phyloP scores from a whole-genome alignment of 2,888 invertebrate species.

The Epinotia bilunana region DNA sequence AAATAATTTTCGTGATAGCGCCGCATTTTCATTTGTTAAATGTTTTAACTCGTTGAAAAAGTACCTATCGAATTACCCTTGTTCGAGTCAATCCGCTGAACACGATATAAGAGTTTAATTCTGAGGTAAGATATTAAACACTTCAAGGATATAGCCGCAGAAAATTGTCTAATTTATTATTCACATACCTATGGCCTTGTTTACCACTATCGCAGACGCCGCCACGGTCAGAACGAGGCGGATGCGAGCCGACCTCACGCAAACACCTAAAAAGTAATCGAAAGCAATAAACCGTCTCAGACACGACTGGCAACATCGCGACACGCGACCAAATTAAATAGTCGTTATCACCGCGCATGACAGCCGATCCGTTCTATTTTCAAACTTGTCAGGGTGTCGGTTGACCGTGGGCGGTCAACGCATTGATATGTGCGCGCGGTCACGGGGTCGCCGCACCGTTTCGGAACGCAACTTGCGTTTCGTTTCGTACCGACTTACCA shows the following conservation, averaged over 20 bases:
- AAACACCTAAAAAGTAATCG: constrained; percentile 78
- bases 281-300: constrained; percentile 79
- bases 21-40: background rate
- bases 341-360: constrained; percentile 4
- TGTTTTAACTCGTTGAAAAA: no score
- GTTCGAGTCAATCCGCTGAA: no score
- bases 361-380: constrained; percentile 58
- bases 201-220: constrained; percentile 41
- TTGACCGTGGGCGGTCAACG: constrained; percentile 79
- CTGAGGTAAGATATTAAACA: no score
- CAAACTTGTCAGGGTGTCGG: constrained; percentile 65
- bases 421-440: constrained; percentile 80
- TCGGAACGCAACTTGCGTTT: constrained; percentile 57
- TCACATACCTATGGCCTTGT: constrained; percentile 6
- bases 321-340: constrained; percentile 50
- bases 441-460: constrained; percentile 78
- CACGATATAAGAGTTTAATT: no score
- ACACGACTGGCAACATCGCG: constrained; percentile 61
- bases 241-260: constrained; percentile 77
- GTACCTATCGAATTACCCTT: no score
- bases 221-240: constrained; percentile 68
- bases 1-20: no score
- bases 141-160: no score
- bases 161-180: background rate
- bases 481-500: constrained; percentile 49